Evolutionary conservation across 2,888 invertebrate genomes (phyloP), one percentile per base, ranked within the genome.

Genomic region (Apotomis turbidana): DNA sequence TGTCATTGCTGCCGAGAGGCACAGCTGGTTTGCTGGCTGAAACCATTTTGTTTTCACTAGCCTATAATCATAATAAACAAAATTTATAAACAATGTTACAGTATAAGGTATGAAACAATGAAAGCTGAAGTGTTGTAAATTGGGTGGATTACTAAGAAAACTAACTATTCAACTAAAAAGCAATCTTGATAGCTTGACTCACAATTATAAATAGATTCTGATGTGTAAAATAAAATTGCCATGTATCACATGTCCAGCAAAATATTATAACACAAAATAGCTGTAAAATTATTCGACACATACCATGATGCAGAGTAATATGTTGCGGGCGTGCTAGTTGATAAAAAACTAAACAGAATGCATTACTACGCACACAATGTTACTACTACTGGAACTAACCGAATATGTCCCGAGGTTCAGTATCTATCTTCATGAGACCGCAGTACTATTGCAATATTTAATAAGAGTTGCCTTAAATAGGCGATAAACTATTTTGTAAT

Each of bases 1-100:
- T 90, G 68, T 92, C 93, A 77, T 92, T 91, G 82, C 87, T 86
- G 83, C 90, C 87, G 74, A 93, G 84, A 75, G 94, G 87, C 75
- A 91, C 80, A 70, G 85, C 90, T 75, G 90, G 84, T 79, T 89
- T 94, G 80, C 94, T 94, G 74, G 88, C 78, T 63, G 86, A 81
- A 46, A 86, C 88, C 94, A 94, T 94, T 63, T 87, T 89, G 74
- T 85, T 85, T 73, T 85, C 85, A 79, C 80, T 87, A 64, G 87
- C 89, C 91, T 93, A 80, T 54, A 81, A 81, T 59, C 41, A 62
- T 36, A 59, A 55, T 62, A 71, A 3, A 51, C 62, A 64, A 52
- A 57, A 15, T 59, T 15, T 51, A 59, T 13, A 13, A 12, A 76
- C 15, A 74, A 68, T 10, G 73, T 68, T 49, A 3, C 44, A 66